These are phyloP conservation scores for Microchrysa polita DNA, from an alignment of 2,888 invertebrate species.

Conservation along the genomic window DNA sequence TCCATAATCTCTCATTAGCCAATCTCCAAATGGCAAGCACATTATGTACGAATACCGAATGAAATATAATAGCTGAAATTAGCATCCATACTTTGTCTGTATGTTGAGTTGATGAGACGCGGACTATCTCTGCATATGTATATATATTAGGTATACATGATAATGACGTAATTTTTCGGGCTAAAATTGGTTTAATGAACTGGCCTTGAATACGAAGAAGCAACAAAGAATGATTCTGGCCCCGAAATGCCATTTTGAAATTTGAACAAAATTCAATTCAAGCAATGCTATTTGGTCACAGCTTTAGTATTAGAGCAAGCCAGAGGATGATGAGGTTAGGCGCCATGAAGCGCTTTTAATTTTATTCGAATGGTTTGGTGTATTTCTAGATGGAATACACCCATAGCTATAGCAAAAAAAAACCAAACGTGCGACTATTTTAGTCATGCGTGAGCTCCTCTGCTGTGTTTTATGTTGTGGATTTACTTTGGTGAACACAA, in stretches of 20 bases:
- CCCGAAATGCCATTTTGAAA: neutral
- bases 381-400: neutral
- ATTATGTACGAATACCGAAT: too few species aligned
- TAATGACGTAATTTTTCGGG: conserved; percentile 37
- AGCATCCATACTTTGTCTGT: conserved; percentile 29
- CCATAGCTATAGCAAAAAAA: neutral
- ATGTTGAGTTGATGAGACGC: neutral
- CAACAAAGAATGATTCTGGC: neutral
- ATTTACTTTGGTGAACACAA: too few species aligned
- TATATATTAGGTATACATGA: too few species aligned
- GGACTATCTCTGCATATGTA: too few species aligned
- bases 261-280: neutral
- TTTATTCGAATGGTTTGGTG: neutral
- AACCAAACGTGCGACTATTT: conserved; percentile 14
- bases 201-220: conserved; percentile 27
- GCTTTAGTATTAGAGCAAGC: neutral
- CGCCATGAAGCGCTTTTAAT: neutral
- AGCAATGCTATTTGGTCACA: neutral
- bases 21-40: neutral
- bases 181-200: conserved; percentile 34
- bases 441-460: neutral
- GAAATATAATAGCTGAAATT: conserved; percentile 13
- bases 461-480: neutral
- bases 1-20: neutral
- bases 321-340: neutral